Conservation (phyloP, 2,888 invertebrate genomes). For the Lithodes maja region DNA sequence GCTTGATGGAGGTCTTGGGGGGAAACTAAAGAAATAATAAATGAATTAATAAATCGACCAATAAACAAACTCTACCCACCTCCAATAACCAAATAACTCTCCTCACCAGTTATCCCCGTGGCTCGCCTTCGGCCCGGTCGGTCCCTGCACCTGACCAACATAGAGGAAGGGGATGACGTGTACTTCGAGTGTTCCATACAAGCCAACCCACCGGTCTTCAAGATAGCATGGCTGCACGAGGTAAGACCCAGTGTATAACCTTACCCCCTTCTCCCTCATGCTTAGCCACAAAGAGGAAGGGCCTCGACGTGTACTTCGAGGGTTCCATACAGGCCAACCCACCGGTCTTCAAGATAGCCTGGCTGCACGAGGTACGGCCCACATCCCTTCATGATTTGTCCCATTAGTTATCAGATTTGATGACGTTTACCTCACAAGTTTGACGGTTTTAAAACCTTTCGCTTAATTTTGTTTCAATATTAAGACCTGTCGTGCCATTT, state of each 20-base stretch:
- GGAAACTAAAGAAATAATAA: no score
- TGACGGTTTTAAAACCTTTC: no score
- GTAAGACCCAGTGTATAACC: constrained; percentile 14
- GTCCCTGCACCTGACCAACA: constrained; percentile 62
- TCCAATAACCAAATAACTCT: no score
- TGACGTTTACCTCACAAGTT: no score
- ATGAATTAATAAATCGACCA: no score
- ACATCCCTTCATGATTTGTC: no score
- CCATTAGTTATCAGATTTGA: no score
- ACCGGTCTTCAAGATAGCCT: neutral
- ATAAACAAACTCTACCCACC: no score
- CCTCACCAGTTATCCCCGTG: constrained; percentile 50
- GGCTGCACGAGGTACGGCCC: neutral
- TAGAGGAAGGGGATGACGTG: constrained; percentile 68
- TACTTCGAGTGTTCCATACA: constrained; percentile 68
- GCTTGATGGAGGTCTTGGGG: no score
- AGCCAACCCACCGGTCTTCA: constrained; percentile 59
- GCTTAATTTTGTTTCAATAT: no score
- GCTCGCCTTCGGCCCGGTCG: constrained; percentile 53
- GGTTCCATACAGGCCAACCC: neutral
- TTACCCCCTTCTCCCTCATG: neutral
- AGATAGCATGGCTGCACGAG: constrained; percentile 65
- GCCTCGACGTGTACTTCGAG: neutral
- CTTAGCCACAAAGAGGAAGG: neutral
- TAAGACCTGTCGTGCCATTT: no score